These are phyloP conservation scores for Chrosomus eos DNA, from an alignment of 2,797 vertebrate species.

Conservation along the genomic window DNA sequence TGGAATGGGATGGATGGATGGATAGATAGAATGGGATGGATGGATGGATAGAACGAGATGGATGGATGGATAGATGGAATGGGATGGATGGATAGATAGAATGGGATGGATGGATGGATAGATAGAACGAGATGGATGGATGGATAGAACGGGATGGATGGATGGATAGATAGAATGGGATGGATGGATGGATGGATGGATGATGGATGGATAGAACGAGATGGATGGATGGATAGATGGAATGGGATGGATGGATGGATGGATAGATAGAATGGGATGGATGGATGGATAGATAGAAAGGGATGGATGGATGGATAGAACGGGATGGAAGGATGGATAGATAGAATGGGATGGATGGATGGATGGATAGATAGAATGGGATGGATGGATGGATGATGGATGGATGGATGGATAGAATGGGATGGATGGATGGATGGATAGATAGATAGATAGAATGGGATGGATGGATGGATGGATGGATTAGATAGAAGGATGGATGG, in stretches of 20 bases:
- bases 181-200: too few species aligned
- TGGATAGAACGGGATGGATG: background rate
- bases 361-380: background rate
- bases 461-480: background rate
- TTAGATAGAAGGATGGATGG: rapidly evolving
- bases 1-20: too few species aligned
- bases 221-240: background rate
- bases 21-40: too few species aligned
- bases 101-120: background rate
- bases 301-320: background rate
- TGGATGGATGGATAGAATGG: background rate
- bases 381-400: background rate
- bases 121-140: background rate
- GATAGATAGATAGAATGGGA: background rate
- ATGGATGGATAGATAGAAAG: background rate
- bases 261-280: background rate
- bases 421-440: background rate
- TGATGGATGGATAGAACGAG: too few species aligned
- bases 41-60: background rate
- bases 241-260: background rate
- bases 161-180: too few species aligned
- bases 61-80: background rate
- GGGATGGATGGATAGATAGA: too few species aligned
- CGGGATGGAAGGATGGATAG: background rate
- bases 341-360: too few species aligned